Conservation (phyloP, 2,888 invertebrate species). For the Oithona nana region DNA sequence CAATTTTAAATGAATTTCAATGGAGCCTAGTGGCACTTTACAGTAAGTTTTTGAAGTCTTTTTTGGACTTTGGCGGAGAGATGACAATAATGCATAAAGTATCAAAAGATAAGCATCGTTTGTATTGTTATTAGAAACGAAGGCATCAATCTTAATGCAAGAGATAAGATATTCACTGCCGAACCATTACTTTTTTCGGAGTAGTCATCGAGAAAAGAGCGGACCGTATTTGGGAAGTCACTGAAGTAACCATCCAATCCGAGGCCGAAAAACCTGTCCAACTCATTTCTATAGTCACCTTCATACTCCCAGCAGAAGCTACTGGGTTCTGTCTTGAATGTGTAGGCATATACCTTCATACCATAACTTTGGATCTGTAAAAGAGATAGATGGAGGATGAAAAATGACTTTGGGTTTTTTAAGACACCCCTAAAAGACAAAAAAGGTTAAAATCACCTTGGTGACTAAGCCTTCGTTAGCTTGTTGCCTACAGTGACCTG, state of each 20-base stretch:
- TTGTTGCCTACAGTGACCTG: background rate
- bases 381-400: too few relatives aligned
- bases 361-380: conserved; percentile 12
- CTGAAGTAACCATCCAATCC: conserved; percentile 14
- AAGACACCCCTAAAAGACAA: too few relatives aligned
- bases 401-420: background rate
- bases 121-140: too few relatives aligned
- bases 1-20: too few relatives aligned
- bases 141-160: too few relatives aligned
- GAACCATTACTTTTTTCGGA: too few relatives aligned
- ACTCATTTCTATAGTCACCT: conserved; percentile 7
- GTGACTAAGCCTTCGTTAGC: background rate
- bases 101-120: too few relatives aligned
- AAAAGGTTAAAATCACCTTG: background rate
- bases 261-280: background rate
- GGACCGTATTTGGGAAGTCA: conserved; percentile 4
- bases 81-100: too few relatives aligned
- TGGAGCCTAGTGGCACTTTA: too few relatives aligned
- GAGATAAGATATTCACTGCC: too few relatives aligned
- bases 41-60: too few relatives aligned
- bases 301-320: conserved; percentile 13
- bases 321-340: conserved; percentile 11
- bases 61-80: too few relatives aligned
- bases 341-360: conserved; percentile 6
- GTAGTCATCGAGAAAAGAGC: background rate